phyloP scores from a whole-genome alignment of 2,888 invertebrate genomes.

The Trissolcus japonicus region DNA sequence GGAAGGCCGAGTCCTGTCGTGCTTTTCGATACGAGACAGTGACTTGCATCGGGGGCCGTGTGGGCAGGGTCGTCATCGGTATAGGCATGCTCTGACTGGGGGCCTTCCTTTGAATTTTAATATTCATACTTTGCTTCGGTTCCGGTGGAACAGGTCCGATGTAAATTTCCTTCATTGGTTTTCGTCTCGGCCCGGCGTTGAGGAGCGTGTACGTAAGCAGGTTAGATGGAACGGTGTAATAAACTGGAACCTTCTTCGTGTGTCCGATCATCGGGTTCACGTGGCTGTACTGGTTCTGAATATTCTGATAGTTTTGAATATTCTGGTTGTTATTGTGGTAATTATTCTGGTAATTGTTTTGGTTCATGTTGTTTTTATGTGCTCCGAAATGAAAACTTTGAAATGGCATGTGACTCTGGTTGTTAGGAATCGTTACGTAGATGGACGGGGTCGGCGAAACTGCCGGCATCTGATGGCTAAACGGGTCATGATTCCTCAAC shows the following conservation, averaged over 20 bases:
- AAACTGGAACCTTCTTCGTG: constrained; percentile 41
- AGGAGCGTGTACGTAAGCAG: constrained; percentile 43
- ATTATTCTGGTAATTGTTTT: constrained; percentile 3
- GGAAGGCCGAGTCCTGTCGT: constrained; percentile 77
- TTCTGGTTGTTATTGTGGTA: constrained; percentile 3
- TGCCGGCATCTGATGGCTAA: constrained; percentile 45
- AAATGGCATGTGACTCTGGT: no score
- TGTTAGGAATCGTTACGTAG: constrained; percentile 42
- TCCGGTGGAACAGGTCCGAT: constrained; percentile 40
- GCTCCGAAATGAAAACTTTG: no score
- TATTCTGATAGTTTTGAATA: constrained; percentile 8
- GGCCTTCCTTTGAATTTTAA: constrained; percentile 44
- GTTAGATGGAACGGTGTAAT: constrained; percentile 43
- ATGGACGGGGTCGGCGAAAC: constrained; percentile 50
- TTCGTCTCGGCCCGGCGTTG: constrained; percentile 48
- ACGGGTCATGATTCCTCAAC: constrained; percentile 60
- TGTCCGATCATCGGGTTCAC: neutral
- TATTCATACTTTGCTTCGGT: constrained; percentile 60
- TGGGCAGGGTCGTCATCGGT: constrained; percentile 39
- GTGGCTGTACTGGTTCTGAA: neutral
- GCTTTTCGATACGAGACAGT: constrained; percentile 68
- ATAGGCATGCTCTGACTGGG: constrained; percentile 57
- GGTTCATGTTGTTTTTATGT: neutral
- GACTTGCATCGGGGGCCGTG: constrained; percentile 47
- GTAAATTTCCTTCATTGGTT: constrained; percentile 57